Evolutionary conservation across 1,140 invertebrate species (phyloP).

Genomic region (Saccostrea glomerata): DNA sequence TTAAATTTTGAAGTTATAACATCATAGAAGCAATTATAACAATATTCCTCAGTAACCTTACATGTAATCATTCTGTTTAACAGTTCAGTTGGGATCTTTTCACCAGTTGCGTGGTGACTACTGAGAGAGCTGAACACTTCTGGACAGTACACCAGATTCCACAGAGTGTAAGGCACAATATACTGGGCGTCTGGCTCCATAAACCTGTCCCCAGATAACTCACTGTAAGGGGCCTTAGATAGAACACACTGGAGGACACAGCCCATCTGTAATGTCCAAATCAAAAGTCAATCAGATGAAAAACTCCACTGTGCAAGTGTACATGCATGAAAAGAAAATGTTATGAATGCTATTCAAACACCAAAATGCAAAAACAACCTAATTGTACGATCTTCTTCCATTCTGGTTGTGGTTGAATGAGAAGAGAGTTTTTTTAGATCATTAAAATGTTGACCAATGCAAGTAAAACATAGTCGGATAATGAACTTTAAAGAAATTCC

Average conservation of each 20-base stretch:
- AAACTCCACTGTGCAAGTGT: no score
- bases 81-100: neutral
- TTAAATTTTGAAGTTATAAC: no score
- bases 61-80: neutral
- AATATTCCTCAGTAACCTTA: neutral
- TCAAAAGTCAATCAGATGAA: neutral
- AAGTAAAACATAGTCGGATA: no score
- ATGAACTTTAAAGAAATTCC: no score
- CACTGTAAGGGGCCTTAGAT: conserved; percentile 12
- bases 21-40: no score
- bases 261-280: neutral
- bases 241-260: conserved; percentile 2
- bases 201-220: neutral
- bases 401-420: no score
- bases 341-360: no score
- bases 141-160: neutral
- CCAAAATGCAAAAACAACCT: no score
- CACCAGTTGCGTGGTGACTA: neutral
- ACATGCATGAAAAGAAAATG: no score
- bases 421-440: no score
- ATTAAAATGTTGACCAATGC: no score
- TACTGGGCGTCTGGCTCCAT: conserved; percentile 29
- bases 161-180: neutral
- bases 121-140: conserved; percentile 13
- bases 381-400: no score